Percentiles rank a stretch among this genome's conserved stretches.
Evolutionary conservation across 2,797 vertebrate species (phyloP).

Genomic region (Manis javanica): DNA sequence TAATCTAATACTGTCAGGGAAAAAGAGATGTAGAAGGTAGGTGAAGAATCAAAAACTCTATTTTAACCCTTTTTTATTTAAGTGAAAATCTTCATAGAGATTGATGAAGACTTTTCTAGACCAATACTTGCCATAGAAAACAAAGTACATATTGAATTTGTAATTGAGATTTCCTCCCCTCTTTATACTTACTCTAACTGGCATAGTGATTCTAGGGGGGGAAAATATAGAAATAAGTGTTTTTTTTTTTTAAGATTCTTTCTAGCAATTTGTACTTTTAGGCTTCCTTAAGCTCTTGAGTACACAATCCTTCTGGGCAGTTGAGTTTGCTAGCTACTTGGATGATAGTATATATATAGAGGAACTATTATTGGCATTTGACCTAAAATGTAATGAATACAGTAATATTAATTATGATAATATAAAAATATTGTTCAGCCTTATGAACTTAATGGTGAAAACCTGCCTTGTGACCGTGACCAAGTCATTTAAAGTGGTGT

Average conservation of each 20-base stretch:
- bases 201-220: not conserved
- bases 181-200: not conserved
- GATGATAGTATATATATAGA: not conserved
- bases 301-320: not conserved
- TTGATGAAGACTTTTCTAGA: not conserved
- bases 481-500: not conserved
- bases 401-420: not conserved
- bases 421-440: not conserved
- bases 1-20: not conserved
- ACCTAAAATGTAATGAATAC: not conserved
- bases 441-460: constrained; percentile 15
- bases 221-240: not conserved
- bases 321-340: constrained; percentile 26
- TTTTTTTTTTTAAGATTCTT: not conserved
- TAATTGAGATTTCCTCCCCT: not conserved
- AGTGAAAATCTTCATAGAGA: constrained; percentile 21
- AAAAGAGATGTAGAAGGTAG: not conserved
- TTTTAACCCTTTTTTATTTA: not conserved
- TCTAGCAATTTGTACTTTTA: not conserved
- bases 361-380: constrained; percentile 10
- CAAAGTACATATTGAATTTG: constrained; percentile 1
- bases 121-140: not conserved
- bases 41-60: not conserved
- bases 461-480: not conserved
- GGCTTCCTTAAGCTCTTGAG: not conserved